phyloP scores from a whole-genome alignment of 1,140 invertebrate species.

The Sesamia nonagrioides region DNA sequence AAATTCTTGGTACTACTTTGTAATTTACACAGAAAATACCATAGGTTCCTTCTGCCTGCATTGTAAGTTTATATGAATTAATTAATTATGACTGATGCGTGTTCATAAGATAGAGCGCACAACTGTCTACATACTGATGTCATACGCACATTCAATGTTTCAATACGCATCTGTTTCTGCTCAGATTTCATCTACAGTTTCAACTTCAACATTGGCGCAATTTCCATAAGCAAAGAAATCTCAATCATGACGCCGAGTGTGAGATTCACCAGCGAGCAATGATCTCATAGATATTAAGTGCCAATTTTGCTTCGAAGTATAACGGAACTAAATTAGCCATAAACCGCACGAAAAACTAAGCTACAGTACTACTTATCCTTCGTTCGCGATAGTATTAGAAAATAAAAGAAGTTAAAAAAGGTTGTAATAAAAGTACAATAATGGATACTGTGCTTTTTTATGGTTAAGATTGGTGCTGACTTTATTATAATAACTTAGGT shows the following conservation, averaged over 20 bases:
- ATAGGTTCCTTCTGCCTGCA: not conserved
- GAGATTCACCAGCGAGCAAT: not conserved
- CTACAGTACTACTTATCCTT: too few species aligned
- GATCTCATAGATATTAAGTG: constrained; percentile 37
- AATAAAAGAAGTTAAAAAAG: too few species aligned
- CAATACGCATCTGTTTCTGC: constrained; percentile 2
- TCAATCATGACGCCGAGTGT: constrained; percentile 17
- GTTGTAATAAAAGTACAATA: too few species aligned
- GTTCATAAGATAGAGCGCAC: not conserved
- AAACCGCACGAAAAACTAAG: not conserved
- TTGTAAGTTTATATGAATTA: not conserved
- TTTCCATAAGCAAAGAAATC: constrained; percentile 21
- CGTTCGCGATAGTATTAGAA: too few species aligned
- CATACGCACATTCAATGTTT: not conserved
- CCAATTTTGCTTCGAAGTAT: constrained; percentile 23
- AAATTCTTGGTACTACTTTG: not conserved
- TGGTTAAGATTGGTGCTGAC: too few species aligned
- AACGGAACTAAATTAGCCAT: constrained; percentile 33
- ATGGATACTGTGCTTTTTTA: too few species aligned
- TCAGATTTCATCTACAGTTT: constrained; percentile 27
- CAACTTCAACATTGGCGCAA: not conserved
- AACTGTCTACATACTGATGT: constrained; percentile 5
- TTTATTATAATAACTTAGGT: too few species aligned
- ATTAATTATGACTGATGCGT: not conserved
- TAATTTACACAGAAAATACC: not conserved